Base-by-base conservation (phyloP, 2,888 invertebrate genomes). In the Drosophila aldrichi region DNA sequence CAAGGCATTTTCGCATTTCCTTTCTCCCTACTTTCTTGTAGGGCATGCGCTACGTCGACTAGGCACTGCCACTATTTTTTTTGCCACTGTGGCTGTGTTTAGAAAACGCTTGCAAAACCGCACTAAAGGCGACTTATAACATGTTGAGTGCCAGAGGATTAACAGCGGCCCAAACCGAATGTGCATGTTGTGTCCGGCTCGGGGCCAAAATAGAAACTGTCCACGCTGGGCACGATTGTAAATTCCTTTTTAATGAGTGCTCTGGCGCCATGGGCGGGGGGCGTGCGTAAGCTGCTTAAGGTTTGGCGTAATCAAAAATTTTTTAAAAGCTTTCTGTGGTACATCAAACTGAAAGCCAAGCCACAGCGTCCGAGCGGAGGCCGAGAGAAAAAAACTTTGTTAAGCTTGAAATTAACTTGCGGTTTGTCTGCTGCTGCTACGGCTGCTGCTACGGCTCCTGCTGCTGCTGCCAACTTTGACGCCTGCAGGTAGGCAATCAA, bases 51-150 rank as follows among this genome's bases (percentile, higher is more conserved):
- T 14, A 32, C 10, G 36, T 60, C 70, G 77, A 9, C 25, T 46
- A 9, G 40, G 1, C n/a, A 14, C 12, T 2, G 1, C 3, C 16
- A 5, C 25, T 2, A 12, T 20, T 74, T 60, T 67, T 70, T 65
- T 66, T 65, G 10, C 14, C 0, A 22, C 22, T 62, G 66, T 43
- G 75, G 57, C 61, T 67, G 56, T 67, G 70, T 79, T 84, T 89
- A 84, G 89, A 81, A 84, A 81, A 82, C 84, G 81, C 74, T 88
- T 81, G 79, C 81, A 81, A 49, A 80, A 90, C 87, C 87, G 90
- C 87, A 88, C 90, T 88, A 89, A 88, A 90, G 88, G 87, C 89
- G 87, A 88, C 89, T 88, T 88, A 88, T 89, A 88, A 90, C 87
- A 88, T 88, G 90, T 89, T 88, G 87, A 88, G 87, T 88, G 87